A percentile compares a stretch with the other conserved stretches of the same genome.
phyloP scores from a whole-genome alignment of 30 jellyfish, hydroid and myxozoan species.

The Aurelia coerulea region DNA sequence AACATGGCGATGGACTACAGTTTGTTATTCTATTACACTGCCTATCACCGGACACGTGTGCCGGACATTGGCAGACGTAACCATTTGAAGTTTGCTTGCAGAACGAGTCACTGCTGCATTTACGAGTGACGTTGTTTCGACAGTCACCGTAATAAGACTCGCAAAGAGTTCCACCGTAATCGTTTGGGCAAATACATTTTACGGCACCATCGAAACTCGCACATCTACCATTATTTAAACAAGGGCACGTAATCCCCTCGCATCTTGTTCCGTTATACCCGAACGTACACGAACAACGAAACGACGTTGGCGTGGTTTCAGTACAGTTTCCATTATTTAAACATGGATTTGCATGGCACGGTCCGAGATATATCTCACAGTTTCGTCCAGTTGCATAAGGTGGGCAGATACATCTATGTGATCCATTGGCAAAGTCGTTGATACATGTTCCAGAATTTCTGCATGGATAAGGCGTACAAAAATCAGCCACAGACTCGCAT shows the following conservation, averaged over 20 bases:
- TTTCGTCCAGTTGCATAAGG: constrained; percentile 67
- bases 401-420: constrained; percentile 79
- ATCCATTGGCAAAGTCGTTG: constrained; percentile 42
- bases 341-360: constrained; percentile 79
- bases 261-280: constrained; percentile 78
- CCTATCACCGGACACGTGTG: constrained; percentile 71
- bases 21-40: constrained; percentile 56
- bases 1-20: constrained; percentile 73
- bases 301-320: constrained; percentile 23
- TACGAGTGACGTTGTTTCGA: constrained; percentile 60
- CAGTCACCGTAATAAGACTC: constrained; percentile 80
- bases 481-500: constrained; percentile 62
- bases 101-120: constrained; percentile 28
- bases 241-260: constrained; percentile 65
- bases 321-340: constrained; percentile 63
- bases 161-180: constrained; percentile 74
- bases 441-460: constrained; percentile 60
- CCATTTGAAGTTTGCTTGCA: constrained; percentile 75
- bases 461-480: constrained; percentile 81
- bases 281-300: constrained; percentile 61
- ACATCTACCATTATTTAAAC: constrained; percentile 80
- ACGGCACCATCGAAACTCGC: constrained; percentile 18
- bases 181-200: constrained; percentile 63
- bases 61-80: constrained; percentile 78
- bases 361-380: constrained; percentile 78